phyloP scores from a whole-genome alignment of 1,140 invertebrate species.

The Calephelis nemesis region DNA sequence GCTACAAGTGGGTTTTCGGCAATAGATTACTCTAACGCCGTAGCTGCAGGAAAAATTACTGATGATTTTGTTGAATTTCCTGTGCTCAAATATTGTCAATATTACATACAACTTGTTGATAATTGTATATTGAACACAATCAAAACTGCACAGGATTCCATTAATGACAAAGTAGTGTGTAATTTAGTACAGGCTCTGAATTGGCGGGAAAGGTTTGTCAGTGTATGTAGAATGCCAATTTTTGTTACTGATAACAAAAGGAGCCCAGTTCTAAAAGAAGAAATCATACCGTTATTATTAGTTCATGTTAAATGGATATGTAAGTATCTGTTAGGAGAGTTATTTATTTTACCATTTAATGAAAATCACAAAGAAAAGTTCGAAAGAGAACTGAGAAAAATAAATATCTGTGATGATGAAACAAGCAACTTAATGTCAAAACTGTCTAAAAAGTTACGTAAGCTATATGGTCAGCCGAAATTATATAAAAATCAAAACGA shows the following conservation, averaged over 20 bases:
- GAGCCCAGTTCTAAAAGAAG: constrained; percentile 57
- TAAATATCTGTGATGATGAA: constrained; percentile 39
- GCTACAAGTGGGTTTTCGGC: constrained; percentile 45
- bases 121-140: constrained; percentile 55
- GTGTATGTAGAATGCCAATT: constrained; percentile 47
- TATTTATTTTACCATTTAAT: constrained; percentile 44
- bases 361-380: constrained; percentile 36
- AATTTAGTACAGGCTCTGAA: constrained; percentile 59
- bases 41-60: constrained; percentile 52
- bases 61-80: constrained; percentile 76
- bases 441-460: constrained; percentile 60
- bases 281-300: constrained; percentile 68
- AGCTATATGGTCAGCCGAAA: constrained; percentile 58
- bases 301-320: constrained; percentile 80
- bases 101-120: constrained; percentile 62
- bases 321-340: constrained; percentile 69
- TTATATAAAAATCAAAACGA: constrained; percentile 51
- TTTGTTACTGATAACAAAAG: constrained; percentile 53
- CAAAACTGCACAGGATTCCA: constrained; percentile 32
- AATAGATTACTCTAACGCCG: constrained; percentile 63
- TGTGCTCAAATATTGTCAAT: constrained; percentile 70
- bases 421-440: constrained; percentile 43
- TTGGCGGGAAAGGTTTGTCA: constrained; percentile 75
- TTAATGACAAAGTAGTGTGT: constrained; percentile 46
- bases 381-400: constrained; percentile 31